Base-by-base conservation (phyloP, 2,888 invertebrate genomes). In the Noctua janthina region DNA sequence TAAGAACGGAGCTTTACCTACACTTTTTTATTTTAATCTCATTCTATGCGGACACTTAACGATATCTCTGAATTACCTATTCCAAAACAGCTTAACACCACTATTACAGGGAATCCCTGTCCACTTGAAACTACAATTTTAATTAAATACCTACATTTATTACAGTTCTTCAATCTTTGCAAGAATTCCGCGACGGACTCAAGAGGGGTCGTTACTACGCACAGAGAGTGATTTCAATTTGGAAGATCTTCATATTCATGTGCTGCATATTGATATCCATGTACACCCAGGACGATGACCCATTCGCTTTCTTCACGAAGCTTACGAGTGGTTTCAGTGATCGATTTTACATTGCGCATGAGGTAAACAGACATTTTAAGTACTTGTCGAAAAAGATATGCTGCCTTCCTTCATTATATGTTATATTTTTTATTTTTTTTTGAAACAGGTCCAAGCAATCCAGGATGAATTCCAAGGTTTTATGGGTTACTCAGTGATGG, bases 161-260 rank as follows among this genome's bases (percentile, higher is more conserved):
- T 82, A 35, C 85, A 86, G 86, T 81, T 54, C 74, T 87, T 74
- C 82, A 70, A 74, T 74, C 74, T 56, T 97, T 94, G 95, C 96
- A 78, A 92, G 93, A 92, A 75, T 90, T 97, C 11, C 97, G 97
- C 75, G 94, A 96, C 78, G 96, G 97, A 56, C 94, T 98, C n/a
- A 97, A 98, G 86, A 96, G 96, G 88, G 97, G 97, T 51, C 97
- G 98, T 46, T 98, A 98, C 90, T 98, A 98, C 90, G 98, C 98
- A 0, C 98, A 99, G 92, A 96, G 98, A 64, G 97, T 98, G 74
- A 96, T 98, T 5, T 97, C 99, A 0, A 87, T 98, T 35, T 98
- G 98, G 97, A 99, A 99, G 95, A 98, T 98, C 77, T 66, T 98
- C 0, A 93, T 98, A 6, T 99, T 99, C 91, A 97, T 98, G 85